Percentiles rank a stretch among this genome's conserved stretches.
Conservation (phyloP, 1,140 invertebrate genomes). For the Xylocopa sonorina region DNA sequence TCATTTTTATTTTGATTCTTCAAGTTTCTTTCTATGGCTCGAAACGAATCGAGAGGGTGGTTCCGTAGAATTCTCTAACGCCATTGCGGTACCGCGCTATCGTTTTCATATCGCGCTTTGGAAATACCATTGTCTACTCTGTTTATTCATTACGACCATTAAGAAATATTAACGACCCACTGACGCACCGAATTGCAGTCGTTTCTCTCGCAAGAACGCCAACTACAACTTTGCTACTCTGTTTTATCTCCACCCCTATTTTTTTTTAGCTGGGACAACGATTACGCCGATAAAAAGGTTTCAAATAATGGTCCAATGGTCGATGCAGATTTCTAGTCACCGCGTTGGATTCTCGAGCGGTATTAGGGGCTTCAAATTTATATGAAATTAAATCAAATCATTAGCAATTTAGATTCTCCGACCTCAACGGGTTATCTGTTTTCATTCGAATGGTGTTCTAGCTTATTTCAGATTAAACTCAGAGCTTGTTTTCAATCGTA, state of each 20-base stretch:
- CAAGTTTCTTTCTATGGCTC: not conserved
- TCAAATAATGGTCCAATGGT: not conserved
- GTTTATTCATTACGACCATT: slow-evolving; percentile 38
- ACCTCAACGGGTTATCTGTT: not conserved
- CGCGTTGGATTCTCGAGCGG: too few relatives aligned
- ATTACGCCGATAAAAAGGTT: not conserved
- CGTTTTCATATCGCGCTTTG: slow-evolving; percentile 3
- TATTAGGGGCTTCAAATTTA: too few relatives aligned
- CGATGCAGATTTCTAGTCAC: not conserved
- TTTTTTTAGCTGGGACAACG: not conserved
- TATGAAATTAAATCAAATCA: not conserved
- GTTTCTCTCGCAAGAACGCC: not conserved
- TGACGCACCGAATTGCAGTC: not conserved
- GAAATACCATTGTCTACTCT: not conserved
- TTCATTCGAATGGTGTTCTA: not conserved
- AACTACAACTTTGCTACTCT: not conserved
- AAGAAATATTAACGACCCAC: slow-evolving; percentile 3
- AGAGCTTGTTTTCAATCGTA: too few relatives aligned
- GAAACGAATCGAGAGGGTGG: too few relatives aligned
- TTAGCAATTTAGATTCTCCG: not conserved
- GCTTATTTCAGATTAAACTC: not conserved
- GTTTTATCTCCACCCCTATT: too few relatives aligned
- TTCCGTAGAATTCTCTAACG: not conserved
- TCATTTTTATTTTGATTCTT: too few relatives aligned
- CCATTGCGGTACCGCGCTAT: too few relatives aligned